Evolutionary conservation across 2,888 invertebrate species (phyloP).

Genomic region (Willowsia nigromaculata): DNA sequence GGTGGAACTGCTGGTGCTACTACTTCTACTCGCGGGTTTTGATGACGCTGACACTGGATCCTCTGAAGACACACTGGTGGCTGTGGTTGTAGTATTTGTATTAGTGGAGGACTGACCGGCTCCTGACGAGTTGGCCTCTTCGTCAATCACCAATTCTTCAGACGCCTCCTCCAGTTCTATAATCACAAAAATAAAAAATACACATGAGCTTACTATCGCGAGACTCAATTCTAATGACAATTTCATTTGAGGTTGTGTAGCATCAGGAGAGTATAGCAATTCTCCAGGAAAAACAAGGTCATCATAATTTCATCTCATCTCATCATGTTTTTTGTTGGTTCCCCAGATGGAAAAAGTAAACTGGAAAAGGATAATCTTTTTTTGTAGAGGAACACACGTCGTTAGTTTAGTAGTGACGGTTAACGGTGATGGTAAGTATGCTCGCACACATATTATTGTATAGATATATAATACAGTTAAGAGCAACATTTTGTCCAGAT

Average conservation of each 20-base stretch:
- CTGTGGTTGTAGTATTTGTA: conserved; percentile 5
- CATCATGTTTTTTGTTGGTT: neutral
- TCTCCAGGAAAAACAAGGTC: conserved; percentile 67
- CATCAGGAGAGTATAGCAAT: conserved; percentile 14
- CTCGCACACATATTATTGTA: neutral
- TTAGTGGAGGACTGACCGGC: neutral
- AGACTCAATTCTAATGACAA: conserved; percentile 23
- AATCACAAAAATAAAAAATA: conserved; percentile 44
- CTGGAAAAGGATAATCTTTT: conserved; percentile 35
- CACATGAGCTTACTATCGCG: neutral
- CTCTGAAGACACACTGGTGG: conserved; percentile 66
- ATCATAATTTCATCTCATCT: conserved; percentile 59
- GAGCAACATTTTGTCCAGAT: conserved; percentile 62
- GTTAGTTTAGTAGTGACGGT: neutral
- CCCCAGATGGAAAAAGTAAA: conserved; percentile 61
- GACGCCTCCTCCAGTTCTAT: conserved; percentile 74
- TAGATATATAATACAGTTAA: conserved; percentile 21
- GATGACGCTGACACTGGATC: conserved; percentile 51
- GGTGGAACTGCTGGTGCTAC: conserved; percentile 37
- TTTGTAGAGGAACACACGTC: neutral
- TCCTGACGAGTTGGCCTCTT: conserved; percentile 70
- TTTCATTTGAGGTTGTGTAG: conserved; percentile 36
- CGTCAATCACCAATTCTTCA: conserved; percentile 76
- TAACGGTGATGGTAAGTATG: neutral
- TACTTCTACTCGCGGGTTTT: conserved; percentile 37